Percentiles rank a stretch among this genome's conserved stretches.
These are phyloP conservation scores for Elmis aenea DNA, from an alignment of 2,888 invertebrate species.

Conservation along the genomic window DNA sequence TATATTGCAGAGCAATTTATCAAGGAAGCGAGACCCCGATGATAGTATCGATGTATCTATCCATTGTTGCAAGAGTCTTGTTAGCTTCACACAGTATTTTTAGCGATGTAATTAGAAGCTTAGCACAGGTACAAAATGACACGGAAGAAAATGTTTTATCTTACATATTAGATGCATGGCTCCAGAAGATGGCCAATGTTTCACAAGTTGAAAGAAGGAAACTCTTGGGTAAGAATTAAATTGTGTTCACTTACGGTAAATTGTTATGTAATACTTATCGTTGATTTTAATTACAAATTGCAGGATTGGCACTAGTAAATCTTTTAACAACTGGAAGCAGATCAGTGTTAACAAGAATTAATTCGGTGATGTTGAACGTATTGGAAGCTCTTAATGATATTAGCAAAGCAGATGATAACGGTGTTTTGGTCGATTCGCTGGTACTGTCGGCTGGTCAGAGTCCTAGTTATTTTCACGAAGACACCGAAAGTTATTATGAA, in stretches of 20 bases:
- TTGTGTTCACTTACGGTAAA: constrained; percentile 6
- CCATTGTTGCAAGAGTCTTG: constrained; percentile 73
- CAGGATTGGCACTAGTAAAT: constrained; percentile 58
- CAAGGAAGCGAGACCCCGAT: constrained; percentile 65
- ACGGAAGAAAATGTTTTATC: constrained; percentile 63
- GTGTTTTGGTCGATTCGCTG: constrained; percentile 43
- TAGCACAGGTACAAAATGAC: constrained; percentile 46
- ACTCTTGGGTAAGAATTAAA: constrained; percentile 57
- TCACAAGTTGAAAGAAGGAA: constrained; percentile 78
- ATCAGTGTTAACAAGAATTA: constrained; percentile 66
- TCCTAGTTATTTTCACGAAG: constrained; percentile 51
- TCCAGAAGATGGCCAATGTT: constrained; percentile 71
- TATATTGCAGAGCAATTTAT: constrained; percentile 56
- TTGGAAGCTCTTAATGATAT: constrained; percentile 77
- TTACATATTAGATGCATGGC: constrained; percentile 71
- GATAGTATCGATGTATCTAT: constrained; percentile 72
- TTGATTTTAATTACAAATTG: constrained; percentile 11
- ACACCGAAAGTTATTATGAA: constrained; percentile 56
- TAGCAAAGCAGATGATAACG: constrained; percentile 64
- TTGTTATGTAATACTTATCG: too few species aligned
- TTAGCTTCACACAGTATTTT: constrained; percentile 64
- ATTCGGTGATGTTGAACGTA: constrained; percentile 67
- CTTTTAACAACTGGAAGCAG: constrained; percentile 65
- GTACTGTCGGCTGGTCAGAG: constrained; percentile 41
- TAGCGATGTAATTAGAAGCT: constrained; percentile 53